Conservation (phyloP, 1,140 invertebrate genomes). For the Psilanteris sp. region DNA sequence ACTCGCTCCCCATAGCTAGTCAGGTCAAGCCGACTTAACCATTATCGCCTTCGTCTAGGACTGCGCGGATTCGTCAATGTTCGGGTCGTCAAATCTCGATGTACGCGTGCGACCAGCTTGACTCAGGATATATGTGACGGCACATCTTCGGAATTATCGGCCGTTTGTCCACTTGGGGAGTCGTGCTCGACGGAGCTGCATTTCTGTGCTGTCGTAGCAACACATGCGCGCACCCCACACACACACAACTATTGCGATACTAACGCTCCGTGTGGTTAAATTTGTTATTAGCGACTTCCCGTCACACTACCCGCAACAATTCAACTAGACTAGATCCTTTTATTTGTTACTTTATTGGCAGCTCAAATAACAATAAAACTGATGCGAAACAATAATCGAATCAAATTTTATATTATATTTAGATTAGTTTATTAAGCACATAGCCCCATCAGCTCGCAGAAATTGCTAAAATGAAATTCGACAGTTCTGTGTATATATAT, state of each 20-base stretch:
- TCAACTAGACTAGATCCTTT: no score
- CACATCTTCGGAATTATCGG: slow-evolving; percentile 5
- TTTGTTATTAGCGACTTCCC: no score
- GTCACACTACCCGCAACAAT: no score
- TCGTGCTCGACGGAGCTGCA: slow-evolving; percentile 1
- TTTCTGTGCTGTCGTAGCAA: slow-evolving; percentile 3
- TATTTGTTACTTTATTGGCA: no score
- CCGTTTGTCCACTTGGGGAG: not conserved
- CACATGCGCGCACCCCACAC: not conserved
- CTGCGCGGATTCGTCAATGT: not conserved
- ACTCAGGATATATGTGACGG: not conserved
- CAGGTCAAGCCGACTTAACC: not conserved
- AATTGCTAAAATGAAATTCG: no score
- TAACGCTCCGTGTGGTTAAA: not conserved
- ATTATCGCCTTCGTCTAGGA: not conserved
- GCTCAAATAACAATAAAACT: no score
- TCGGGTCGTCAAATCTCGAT: not conserved
- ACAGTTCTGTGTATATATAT: no score
- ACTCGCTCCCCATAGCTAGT: slow-evolving; percentile 84
- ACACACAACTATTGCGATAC: not conserved
- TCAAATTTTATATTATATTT: no score
- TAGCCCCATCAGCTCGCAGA: no score
- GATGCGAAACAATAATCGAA: no score
- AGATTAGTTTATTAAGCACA: no score
- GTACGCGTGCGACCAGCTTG: not conserved